phyloP scores from a whole-genome alignment of 2,113 vertebrate species.

The Cnemophilus loriae region DNA sequence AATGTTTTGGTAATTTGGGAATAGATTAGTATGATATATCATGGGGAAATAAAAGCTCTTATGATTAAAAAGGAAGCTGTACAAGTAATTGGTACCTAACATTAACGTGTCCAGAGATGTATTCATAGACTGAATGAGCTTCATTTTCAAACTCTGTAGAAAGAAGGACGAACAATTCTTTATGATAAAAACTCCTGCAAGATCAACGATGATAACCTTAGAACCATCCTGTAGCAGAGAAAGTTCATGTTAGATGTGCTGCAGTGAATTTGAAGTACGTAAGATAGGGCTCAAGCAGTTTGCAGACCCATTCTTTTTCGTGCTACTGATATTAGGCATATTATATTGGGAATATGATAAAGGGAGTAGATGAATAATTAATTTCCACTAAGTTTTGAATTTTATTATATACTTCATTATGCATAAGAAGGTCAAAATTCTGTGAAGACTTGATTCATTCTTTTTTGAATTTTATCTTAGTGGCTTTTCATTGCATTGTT shows the following conservation, averaged over 20 bases:
- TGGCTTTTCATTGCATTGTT: background rate
- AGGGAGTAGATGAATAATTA: background rate
- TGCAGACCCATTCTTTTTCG: background rate
- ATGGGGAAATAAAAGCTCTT: background rate
- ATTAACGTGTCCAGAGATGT: background rate
- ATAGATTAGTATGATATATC: background rate
- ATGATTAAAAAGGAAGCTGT: background rate
- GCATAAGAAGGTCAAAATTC: background rate
- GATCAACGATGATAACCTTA: background rate
- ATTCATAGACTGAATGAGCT: background rate
- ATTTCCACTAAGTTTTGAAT: background rate
- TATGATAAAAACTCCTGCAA: background rate
- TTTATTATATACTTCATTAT: background rate
- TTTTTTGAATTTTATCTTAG: background rate
- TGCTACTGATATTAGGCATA: background rate
- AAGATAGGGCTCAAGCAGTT: background rate
- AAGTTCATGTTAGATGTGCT: background rate
- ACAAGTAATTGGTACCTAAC: background rate
- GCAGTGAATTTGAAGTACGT: background rate
- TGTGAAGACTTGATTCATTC: background rate
- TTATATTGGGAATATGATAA: background rate
- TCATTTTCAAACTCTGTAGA: background rate
- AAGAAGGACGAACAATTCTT: background rate
- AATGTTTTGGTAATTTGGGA: conserved; percentile 2
- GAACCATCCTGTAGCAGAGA: background rate